Percentiles rank a stretch among this genome's conserved stretches.
Evolutionary conservation across 2,113 vertebrate genomes (phyloP).

Genomic region (Perccottus glenii): DNA sequence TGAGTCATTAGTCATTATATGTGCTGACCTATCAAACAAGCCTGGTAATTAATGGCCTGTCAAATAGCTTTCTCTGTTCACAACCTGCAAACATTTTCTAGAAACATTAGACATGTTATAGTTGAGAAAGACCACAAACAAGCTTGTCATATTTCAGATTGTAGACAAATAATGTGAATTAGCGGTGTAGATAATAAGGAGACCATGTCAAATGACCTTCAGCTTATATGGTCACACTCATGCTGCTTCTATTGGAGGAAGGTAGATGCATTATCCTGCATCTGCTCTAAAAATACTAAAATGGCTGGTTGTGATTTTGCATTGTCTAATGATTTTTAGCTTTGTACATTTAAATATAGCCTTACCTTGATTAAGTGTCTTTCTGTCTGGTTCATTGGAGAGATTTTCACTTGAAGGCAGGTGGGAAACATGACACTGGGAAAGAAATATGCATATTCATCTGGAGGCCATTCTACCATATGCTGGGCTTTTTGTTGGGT

Average conservation of each 20-base stretch:
- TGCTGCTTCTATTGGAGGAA: neutral
- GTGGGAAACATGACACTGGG: neutral
- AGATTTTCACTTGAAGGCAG: no score
- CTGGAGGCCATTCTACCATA: neutral
- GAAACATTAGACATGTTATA: slow-evolving; percentile 8
- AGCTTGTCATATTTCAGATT: slow-evolving; percentile 28
- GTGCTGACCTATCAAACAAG: slow-evolving; percentile 28
- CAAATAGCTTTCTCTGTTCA: slow-evolving; percentile 11
- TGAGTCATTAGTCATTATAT: slow-evolving; percentile 28
- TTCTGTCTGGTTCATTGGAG: no score
- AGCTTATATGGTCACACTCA: neutral
- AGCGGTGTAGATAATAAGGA: slow-evolving; percentile 36
- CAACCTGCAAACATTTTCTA: neutral
- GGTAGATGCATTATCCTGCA: neutral
- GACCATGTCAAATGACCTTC: slow-evolving; percentile 21
- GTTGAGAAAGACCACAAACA: slow-evolving; percentile 25
- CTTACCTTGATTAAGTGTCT: neutral
- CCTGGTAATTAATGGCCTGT: slow-evolving; percentile 7
- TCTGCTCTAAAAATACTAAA: no score
- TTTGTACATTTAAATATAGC: neutral
- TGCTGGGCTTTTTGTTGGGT: neutral
- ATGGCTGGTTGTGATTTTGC: no score
- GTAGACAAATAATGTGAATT: slow-evolving; percentile 17
- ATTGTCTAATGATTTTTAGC: neutral
- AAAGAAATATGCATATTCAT: neutral